phyloP scores from a whole-genome alignment of 2,113 vertebrate species.

The Chamaea fasciata region DNA sequence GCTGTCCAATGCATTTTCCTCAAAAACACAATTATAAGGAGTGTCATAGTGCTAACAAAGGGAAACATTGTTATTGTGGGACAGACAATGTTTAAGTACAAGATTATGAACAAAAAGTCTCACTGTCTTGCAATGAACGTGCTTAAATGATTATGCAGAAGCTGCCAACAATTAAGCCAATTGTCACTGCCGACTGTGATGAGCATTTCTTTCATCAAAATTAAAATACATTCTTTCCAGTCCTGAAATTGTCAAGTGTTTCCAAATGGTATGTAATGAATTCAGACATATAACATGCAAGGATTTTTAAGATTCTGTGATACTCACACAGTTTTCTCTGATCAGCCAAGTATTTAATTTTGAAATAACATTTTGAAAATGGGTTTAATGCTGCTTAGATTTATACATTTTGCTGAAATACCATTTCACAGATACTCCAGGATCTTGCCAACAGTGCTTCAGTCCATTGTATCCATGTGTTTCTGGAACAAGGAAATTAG shows the following conservation, averaged over 20 bases:
- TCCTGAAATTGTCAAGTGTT: neutral
- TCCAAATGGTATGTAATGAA: neutral
- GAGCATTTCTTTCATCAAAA: neutral
- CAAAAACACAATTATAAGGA: neutral
- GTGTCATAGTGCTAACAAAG: neutral
- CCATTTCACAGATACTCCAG: neutral
- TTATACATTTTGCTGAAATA: neutral
- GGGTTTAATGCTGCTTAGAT: neutral
- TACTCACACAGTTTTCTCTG: neutral
- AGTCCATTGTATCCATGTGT: neutral
- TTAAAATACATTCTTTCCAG: constrained; percentile 12
- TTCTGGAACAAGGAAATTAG: neutral
- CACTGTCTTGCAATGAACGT: neutral
- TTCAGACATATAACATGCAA: neutral
- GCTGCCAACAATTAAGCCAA: constrained; percentile 4
- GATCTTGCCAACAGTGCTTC: neutral
- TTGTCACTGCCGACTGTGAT: neutral
- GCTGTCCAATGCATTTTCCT: neutral
- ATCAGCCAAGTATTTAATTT: neutral
- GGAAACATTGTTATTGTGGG: neutral
- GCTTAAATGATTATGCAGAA: neutral
- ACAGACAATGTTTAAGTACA: neutral
- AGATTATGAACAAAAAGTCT: neutral
- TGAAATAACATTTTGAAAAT: neutral
- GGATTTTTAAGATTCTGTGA: neutral